Base-by-base conservation (phyloP, 2,888 invertebrate genomes). In the Pachliopta kotzebuea region DNA sequence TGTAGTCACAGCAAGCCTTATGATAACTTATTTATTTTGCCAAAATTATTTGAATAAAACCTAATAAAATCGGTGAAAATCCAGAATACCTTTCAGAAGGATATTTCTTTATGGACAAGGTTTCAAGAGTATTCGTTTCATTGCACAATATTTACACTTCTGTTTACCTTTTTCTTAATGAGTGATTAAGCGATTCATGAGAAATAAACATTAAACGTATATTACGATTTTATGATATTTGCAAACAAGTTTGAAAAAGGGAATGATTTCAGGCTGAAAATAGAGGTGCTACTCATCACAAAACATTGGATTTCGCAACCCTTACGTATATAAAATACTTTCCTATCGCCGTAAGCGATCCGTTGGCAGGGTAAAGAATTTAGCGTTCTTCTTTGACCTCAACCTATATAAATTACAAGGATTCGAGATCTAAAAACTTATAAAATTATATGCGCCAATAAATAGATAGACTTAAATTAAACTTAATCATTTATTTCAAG, bases 291-390 rank as follows among this genome's bases (percentile, higher is more conserved):
- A 56, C 45, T 62, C 49, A 62, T 62, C 61, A 31, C 26, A 31
- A 20, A 62, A 21, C 49, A 2, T 3, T 14, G 37, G 37, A 14
- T 37, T 37, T 37, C 37, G 14, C 4, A 37, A 37, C 14, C 14
- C 37, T 37, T 37, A 62, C 62, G 26, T 58, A 58, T 54, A 58
- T 63, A 57, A 63, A 58, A 63, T 26, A 58, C 42, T 26, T 53
- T 29, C 11, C 56, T 50, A 58, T 63, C 63, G 63, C 57, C 21
- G 18, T 45, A 20, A 54, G 31, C 26, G 29, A 63, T 63, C 42
- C 58, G 58, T 63, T 58, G 63, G 63, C 63, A 58, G 18, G 45
- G 45, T 57, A 53, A 58, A 53, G 42, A 63, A 63, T 63, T 62
- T 62, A 62, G 52, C 42, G 53, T 57, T 58, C 18, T 53, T 53